Evolutionary conservation across 2,888 invertebrate species (phyloP).

Genomic region (Diarsia dahlii): DNA sequence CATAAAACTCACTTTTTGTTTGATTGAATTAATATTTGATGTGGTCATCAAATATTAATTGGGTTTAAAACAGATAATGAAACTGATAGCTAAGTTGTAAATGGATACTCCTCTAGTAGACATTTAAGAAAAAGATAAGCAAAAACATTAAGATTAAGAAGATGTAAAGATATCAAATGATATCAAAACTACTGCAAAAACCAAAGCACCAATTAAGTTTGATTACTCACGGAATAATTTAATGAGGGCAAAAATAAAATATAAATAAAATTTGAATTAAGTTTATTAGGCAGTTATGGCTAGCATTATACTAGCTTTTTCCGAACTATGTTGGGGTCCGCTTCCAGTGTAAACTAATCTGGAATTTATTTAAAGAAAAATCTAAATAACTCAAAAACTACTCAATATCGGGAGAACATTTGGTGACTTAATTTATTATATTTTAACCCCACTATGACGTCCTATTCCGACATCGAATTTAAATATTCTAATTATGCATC

Average conservation of each 20-base stretch:
- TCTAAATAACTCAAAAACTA: no score
- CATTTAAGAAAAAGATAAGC: constrained; percentile 13
- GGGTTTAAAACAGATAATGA: background rate
- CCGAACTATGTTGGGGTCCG: no score
- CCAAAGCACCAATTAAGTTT: background rate
- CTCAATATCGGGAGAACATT: no score
- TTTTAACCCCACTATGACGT: no score
- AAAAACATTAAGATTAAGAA: background rate
- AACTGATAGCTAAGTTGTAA: constrained; percentile 19
- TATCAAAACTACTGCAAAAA: background rate
- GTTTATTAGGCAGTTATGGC: background rate
- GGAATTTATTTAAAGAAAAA: no score
- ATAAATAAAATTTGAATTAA: background rate
- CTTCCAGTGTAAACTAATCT: no score
- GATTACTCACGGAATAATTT: background rate
- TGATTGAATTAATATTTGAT: no score
- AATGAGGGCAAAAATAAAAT: background rate
- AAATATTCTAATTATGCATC: background rate
- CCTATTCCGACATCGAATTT: no score
- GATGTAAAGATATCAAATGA: constrained; percentile 11
- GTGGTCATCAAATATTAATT: background rate
- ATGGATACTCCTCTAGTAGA: background rate
- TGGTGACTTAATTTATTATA: no score
- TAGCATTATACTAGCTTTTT: background rate
- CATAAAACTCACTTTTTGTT: no score